Evolutionary conservation across 2,113 vertebrate species (phyloP).

Genomic region (Aldabrachelys gigantea): DNA sequence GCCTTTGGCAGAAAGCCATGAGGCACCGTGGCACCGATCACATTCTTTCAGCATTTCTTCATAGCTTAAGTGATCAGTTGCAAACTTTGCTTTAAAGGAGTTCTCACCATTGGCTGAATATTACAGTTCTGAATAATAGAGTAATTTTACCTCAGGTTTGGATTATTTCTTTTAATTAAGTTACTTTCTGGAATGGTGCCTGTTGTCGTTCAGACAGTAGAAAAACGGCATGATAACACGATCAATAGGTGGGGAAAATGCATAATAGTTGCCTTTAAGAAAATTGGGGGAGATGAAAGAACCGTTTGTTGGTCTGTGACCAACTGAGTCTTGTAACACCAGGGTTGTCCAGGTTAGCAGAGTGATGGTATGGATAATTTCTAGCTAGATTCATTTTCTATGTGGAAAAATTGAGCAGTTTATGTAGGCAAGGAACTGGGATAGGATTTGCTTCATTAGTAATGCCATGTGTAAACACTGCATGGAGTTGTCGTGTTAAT

Average conservation of each 20-base stretch:
- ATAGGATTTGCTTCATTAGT: no score
- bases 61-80: neutral
- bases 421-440: no score
- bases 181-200: neutral
- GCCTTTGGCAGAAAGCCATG: neutral
- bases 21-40: neutral
- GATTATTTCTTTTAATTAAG: neutral
- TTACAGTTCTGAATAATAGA: neutral
- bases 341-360: neutral
- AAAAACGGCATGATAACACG: neutral
- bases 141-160: neutral
- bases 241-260: neutral
- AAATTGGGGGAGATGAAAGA: neutral
- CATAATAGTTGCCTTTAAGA: neutral
- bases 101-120: neutral
- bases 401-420: no score
- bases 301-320: neutral
- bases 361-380: neutral
- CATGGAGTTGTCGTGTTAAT: no score
- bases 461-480: no score
- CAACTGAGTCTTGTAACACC: neutral
- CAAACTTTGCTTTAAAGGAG: neutral
- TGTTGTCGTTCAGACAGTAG: neutral
- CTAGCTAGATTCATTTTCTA: neutral
- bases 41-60: neutral